A percentile compares a stretch with the other conserved stretches of the same genome.
Conservation (phyloP, 1,140 invertebrate genomes). For the Anthonomus grandis region DNA sequence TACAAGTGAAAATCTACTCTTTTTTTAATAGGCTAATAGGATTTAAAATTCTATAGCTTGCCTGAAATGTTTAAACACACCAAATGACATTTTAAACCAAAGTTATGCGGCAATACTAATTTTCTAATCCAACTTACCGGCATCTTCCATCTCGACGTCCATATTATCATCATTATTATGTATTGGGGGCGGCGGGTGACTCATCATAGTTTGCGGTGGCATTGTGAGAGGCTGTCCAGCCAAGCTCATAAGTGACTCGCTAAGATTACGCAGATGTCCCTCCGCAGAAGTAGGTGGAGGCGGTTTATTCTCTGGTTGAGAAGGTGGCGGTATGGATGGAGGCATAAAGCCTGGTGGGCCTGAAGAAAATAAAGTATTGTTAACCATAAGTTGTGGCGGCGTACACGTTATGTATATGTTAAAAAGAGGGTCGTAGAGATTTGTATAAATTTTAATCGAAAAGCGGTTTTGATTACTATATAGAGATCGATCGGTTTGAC, state of each 20-base stretch:
- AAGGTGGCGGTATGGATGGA: conserved; percentile 3
- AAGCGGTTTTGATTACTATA: too few relatives aligned
- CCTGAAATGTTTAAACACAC: background rate
- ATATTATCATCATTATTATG: conserved; percentile 61
- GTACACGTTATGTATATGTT: too few relatives aligned
- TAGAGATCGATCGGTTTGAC: too few relatives aligned
- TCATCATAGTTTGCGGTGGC: conserved; percentile 46
- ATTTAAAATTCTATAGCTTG: too few relatives aligned
- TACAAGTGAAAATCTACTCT: too few relatives aligned
- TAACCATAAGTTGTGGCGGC: background rate
- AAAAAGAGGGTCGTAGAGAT: background rate
- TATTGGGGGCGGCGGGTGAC: conserved; percentile 49
- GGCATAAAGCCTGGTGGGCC: conserved; percentile 55
- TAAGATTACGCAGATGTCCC: conserved; percentile 29
- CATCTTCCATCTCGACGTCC: conserved; percentile 63
- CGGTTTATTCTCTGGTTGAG: conserved; percentile 9
- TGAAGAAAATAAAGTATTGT: background rate
- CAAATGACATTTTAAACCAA: background rate
- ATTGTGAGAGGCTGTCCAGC: conserved; percentile 35
- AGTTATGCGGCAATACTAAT: too few relatives aligned
- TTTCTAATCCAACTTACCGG: conserved; percentile 30
- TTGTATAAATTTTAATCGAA: background rate
- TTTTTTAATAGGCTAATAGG: too few relatives aligned
- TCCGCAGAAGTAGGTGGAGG: conserved; percentile 16
- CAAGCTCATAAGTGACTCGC: conserved; percentile 36